Base-by-base conservation (phyloP, 1,140 invertebrate genomes). In the Eufriesea mexicana region DNA sequence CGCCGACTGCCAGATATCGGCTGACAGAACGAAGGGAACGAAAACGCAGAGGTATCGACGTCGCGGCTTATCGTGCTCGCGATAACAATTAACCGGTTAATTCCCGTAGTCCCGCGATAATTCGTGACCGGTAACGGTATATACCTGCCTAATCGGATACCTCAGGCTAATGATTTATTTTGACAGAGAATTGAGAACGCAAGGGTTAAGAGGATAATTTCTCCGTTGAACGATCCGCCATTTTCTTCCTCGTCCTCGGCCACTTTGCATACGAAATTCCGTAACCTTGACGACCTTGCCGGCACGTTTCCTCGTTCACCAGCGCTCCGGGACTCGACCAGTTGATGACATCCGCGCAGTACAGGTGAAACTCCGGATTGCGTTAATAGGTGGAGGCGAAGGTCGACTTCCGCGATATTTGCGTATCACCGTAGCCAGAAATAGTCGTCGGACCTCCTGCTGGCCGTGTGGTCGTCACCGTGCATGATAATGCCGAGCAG, bases 31-130 rank as follows among this genome's bases (percentile, higher is more conserved):
- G 67, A 61, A 64, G 45, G 18, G 57, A 66, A 23, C 66, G 28
- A 71, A 47, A 35, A 35, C n/a, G 55, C 42, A 35, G 67, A 28
- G 18, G 20, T 12, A 12, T 25, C 16, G 12, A 71, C 18, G 67
- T 45, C 23, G 12, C 12, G 9, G 42, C 12, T 59, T 71, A 79
- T 71, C 77, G 77, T 25, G 7, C 20, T 7, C 18, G 49, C 42
- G 77, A 79, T 71, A 71, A 79, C 66, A 59, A 79, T 79, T 79
- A 79, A 79, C 77, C 77, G 64, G 51, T 79, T 79, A 70, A 79
- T 78, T 78, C 76, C 10, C 5, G 35, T 45, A 42, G 51, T 28
- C 14, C 2, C 28, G 62, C 23, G 51, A 47, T 57, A 57, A 78
- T 47, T 57, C 54, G 20, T 45, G 25, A 7, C 18, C 66, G 66